Evolutionary conservation across 53 echinoderm and acorn worm species (phyloP), one percentile per base, ranked within the genome.

Genomic region (Hippasteria phrygiana): DNA sequence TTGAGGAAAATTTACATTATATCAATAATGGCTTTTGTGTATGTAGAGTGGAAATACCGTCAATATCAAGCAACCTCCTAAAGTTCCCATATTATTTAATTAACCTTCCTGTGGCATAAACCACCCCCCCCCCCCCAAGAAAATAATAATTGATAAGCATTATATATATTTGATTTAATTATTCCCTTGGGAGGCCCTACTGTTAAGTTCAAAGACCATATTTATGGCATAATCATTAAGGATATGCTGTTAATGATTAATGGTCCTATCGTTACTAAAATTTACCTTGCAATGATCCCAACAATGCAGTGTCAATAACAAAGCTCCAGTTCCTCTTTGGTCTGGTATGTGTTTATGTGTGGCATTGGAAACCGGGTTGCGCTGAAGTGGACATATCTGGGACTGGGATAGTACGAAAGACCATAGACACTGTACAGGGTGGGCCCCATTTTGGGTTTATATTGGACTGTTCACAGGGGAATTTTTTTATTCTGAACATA

Each of bases 271-370:
- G 53, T 69, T 22, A 36, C 32, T 42, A 85, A 46, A 71, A 85
- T 85, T 85, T 85, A 85, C 85, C 85, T 48, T 69, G 85, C 85
- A 85, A 85, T 85, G 70, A 85, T 22, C 22, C 26, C 18, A 34
- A 85, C 71, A 71, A 71, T 38, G 31, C 70, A 36, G 51, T 35
- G 71, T 85, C 85, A 85, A 83, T 38, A 71, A 3, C 28, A n/a
- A 18, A 51, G 34, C 85, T 71, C 43, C 35, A 67, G 65, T 48
- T 85, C 71, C 28, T 24, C 85, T 50, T 17, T 32, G 54, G 71
- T 53, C 51, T 85, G 85, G 70, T 70, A 85, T 85, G 53, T 85
- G 71, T 85, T 85, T 85, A 36, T 71, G 64, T 28, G 28, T 36
- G 66, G 66, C 29, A 82, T 12, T 26, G 50, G 71, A 69, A 71